Base-by-base conservation (phyloP, 1,140 invertebrate species). In the Danaus plexippus region DNA sequence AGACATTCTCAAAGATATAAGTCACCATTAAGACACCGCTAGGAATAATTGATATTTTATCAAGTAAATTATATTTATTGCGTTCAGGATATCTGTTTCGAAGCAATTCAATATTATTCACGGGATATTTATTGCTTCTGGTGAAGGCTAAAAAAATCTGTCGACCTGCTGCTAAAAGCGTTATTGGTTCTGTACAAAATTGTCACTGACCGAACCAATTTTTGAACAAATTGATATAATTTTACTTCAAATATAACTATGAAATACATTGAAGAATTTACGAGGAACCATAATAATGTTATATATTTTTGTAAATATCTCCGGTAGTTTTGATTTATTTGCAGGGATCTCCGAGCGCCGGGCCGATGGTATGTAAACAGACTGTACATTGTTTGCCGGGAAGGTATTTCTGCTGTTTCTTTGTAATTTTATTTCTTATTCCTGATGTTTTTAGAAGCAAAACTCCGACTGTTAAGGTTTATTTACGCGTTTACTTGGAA, bases 381-480 rank as follows among this genome's bases (percentile, higher is more conserved):
- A 47, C 54, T 41, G 47, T 57, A 52, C 52, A 59, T 32, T 54
- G 57, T 59, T 59, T 59, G 57, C 42, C 46, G 13, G 43, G 41
- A 46, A 53, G 54, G 54, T 57, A 57, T 57, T 61, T 57, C 54
- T 54, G 54, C 47, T 43, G 15, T 61, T 61, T 52, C 54, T 61
- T 61, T 61, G 54, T 57, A 61, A 49, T 57, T 57, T 60, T 52
- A 55, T 15, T 59, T 45, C 52, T 60, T 60, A 55, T 57, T 61
- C 46, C 40, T 47, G 45, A 61, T 42, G 12, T 57, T 50, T 32
- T 57, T 46, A 52, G 40, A 22, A 46, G 43, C 46, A 46, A 54
- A 12, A 32, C 22, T 32, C 22, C 18, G 52, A 22, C 13, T 52
- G 43, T 12, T 46, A 32, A 13, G 45, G 11, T 32, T 48, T 55